Conservation (phyloP, 2,888 invertebrate genomes). For the Alentia gelatinosa region DNA sequence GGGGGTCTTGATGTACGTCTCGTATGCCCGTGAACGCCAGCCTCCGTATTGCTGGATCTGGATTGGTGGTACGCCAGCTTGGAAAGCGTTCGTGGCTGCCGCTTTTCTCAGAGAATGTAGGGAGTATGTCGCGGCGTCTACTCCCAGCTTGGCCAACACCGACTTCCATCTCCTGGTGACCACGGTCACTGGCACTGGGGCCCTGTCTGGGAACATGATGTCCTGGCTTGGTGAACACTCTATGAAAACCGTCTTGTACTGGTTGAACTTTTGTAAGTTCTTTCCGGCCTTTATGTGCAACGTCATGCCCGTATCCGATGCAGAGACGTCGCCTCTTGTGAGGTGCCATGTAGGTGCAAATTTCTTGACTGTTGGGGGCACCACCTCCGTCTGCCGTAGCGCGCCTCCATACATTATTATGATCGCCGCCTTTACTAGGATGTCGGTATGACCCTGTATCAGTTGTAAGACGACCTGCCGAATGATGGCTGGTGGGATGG, state of each 20-base stretch:
- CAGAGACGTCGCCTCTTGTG: background rate
- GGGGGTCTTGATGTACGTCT: too few species aligned
- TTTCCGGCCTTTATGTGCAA: background rate
- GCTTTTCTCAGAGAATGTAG: background rate
- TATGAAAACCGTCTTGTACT: background rate
- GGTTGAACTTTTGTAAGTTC: background rate
- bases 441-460: background rate
- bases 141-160: background rate
- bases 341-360: background rate
- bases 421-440: background rate
- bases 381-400: background rate
- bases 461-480: background rate
- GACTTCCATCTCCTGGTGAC: background rate
- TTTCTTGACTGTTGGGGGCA: background rate
- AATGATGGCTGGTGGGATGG: background rate
- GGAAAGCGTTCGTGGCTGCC: background rate
- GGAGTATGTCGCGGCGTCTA: background rate
- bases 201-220: background rate
- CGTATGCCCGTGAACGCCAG: too few species aligned
- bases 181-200: background rate
- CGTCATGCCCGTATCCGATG: too few species aligned
- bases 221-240: background rate
- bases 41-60: background rate
- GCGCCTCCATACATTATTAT: background rate
- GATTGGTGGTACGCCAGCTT: background rate